These are phyloP conservation scores for Ibidorhyncha struthersii DNA, from an alignment of 2,113 vertebrate genomes.

Conservation along the genomic window DNA sequence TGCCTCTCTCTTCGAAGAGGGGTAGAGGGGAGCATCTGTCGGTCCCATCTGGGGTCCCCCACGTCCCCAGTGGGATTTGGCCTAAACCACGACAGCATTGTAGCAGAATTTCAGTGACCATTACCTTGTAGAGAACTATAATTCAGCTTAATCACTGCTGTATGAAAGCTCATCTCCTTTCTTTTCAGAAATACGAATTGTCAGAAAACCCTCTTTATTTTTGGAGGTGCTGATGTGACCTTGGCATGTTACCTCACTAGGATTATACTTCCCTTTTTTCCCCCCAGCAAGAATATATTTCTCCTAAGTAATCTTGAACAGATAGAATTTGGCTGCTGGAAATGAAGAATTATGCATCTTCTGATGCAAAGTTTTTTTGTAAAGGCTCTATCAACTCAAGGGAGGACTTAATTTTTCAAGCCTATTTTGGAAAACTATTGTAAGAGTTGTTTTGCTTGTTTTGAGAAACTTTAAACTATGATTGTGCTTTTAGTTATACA, in stretches of 20 bases:
- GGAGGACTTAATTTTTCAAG: not conserved
- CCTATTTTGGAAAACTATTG: not conserved
- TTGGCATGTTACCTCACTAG: rapidly evolving
- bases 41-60: no score
- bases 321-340: not conserved
- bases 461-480: not conserved
- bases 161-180: not conserved
- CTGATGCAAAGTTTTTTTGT: not conserved
- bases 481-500: not conserved
- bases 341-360: not conserved
- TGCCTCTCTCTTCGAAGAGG: no score
- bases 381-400: not conserved
- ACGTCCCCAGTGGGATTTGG: no score
- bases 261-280: not conserved
- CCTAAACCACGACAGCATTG: no score
- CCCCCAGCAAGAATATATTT: not conserved
- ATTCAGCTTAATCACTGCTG: not conserved
- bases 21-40: no score
- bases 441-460: not conserved
- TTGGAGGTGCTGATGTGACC: not conserved
- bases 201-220: not conserved
- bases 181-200: not conserved
- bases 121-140: not conserved
- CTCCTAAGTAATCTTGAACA: not conserved
- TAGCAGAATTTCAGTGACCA: not conserved